Conservation (phyloP, 64 coral and sea anemone species). For the Platygyra sinensis region DNA sequence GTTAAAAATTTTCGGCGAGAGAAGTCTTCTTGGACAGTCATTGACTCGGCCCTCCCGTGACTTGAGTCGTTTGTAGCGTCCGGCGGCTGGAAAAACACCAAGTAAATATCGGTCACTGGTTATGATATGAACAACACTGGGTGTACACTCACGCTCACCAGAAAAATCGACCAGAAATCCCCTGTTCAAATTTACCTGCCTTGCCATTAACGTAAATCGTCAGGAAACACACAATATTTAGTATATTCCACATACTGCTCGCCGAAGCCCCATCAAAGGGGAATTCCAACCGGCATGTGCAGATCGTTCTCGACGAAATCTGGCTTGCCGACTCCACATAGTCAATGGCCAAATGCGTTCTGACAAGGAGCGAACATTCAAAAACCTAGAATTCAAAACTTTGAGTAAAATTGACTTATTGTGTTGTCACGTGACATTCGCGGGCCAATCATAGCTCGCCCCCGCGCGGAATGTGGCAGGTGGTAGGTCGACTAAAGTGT, state of each 20-base stretch:
- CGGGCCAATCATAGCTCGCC: not conserved
- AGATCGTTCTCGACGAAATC: constrained; percentile 33
- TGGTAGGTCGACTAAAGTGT: constrained; percentile 14
- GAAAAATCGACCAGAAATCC: constrained; percentile 35
- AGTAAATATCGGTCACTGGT: not conserved
- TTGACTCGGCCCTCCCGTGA: constrained; percentile 12
- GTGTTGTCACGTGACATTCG: constrained; percentile 10
- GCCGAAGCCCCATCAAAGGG: constrained; percentile 44
- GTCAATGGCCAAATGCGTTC: constrained; percentile 24
- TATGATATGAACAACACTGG: not conserved
- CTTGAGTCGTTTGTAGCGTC: constrained; percentile 21
- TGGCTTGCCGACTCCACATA: constrained; percentile 34
- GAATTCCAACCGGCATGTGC: constrained; percentile 3
- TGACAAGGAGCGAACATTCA: constrained; percentile 42
- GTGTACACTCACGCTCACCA: not conserved
- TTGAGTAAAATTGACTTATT: constrained; percentile 48
- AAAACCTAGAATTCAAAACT: constrained; percentile 55
- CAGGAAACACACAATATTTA: constrained; percentile 46
- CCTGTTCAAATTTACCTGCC: constrained; percentile 31
- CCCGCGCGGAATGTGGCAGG: not conserved
- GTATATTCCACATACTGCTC: constrained; percentile 33
- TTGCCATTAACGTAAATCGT: constrained; percentile 27
- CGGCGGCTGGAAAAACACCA: constrained; percentile 28
- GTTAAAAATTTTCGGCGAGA: not conserved
- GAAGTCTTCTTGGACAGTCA: not conserved